Evolutionary conservation across 2,888 invertebrate species (phyloP), one percentile per base, ranked within the genome.

Genomic region (Ochropacha duplaris): DNA sequence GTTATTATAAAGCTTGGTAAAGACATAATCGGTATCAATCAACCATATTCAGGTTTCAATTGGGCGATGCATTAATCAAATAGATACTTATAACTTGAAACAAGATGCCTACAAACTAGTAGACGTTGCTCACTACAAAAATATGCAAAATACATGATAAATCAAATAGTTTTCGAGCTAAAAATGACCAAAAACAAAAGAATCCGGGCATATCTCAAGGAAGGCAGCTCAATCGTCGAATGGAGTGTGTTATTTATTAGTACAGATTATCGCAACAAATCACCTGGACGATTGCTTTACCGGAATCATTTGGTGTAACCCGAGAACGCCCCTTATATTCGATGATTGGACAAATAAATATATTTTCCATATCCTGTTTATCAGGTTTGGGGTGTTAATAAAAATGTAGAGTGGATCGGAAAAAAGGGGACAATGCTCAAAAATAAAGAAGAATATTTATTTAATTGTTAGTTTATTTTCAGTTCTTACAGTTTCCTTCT

Each of bases 331-430:
- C 91, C 88, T 88, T 88, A 90, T 84, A 87, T 88, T 86, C 86
- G 91, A 89, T 91, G 92, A 92, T 92, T 92, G 92, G 89, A 86
- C 90, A 88, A 92, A 92, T 92, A 92, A 92, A 92, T 92, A 91
- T 91, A 91, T 91, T 90, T 92, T 85, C 90, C 85, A 86, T 92
- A 90, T 92, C 92, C 90, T 89, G 92, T 90, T 90, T 91, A 92
- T 92, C 92, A 78, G 85, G 83, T 86, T 82, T 82, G 83, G 88
- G 90, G 92, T 91, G 92, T 92, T 92, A 92, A 92, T 92, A 92
- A 92, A 92, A 92, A 92, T 92, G 91, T 92, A 89, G 88, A 74
- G 92, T 85, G 82, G 60, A 54, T 11, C 57, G 57, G 83, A 86
- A 70, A 34, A 34, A 50, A 39, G 57, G 65, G 60, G 61, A 61